Base-by-base conservation (phyloP, 2,888 invertebrate species). In the Calliscelio sp. region DNA sequence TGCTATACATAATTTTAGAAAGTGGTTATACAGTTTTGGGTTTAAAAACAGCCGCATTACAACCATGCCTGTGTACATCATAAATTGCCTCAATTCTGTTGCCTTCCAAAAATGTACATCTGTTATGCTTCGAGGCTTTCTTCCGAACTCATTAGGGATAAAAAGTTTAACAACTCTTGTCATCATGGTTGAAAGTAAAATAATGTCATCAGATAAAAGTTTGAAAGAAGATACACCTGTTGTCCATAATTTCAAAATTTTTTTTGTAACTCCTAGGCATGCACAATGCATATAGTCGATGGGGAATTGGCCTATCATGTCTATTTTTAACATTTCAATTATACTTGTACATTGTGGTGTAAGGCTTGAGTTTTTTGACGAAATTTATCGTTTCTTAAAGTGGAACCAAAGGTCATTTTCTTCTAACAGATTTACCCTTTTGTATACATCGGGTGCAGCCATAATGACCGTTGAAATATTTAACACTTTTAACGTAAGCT, bases 81-180 rank as follows among this genome's bases (percentile, higher is more conserved):
- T 35, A 20, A 57, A 57, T 35, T 35, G 32, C 14, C 35, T 79
- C 20, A 85, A 77, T 49, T 90, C 88, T 11, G 89, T 89, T 10
- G 87, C 88, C 63, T 88, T 88, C 57, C 57, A 89, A 65, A 86
- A 86, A 16, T 74, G 80, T 57, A 24, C 7, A 14, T 55, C 35
- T 10, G 18, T 16, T 16, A 70, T 8, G 14, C 20, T 22, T 41
- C 55, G 38, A 24, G 68, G 68, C 25, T 70, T 70, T 22, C 68
- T 16, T 16, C 53, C 24, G 35, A 70, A 70, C 16, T 70, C 68
- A 16, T 22, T 14, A 22, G 68, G 68, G 55, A 53, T 55, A 28
- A 22, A 68, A 5, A n/a, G 18, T 25, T 55, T 70, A 20, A 59
- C 38, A 28, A 70, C 55, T 16, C 10, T 0, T 10, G 18, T 55